Conservation (phyloP, 92 coral and sea anemone species). For the Bergia sp. region DNA sequence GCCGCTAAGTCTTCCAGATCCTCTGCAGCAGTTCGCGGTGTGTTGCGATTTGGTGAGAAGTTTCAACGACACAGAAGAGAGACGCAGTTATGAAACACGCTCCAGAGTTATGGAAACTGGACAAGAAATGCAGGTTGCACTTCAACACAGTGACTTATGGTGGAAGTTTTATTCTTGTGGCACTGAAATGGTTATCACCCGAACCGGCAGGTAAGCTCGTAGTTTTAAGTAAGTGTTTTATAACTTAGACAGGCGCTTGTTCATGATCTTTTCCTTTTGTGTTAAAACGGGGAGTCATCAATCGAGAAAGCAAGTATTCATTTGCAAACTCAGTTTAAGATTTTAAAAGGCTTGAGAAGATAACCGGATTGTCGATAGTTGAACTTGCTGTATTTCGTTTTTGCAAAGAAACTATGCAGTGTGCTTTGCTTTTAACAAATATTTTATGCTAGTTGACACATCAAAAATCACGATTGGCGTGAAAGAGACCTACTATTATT, state of each 20-base stretch:
- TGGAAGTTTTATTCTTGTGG: conserved; percentile 92
- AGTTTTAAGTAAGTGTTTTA: neutral
- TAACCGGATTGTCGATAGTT: neutral
- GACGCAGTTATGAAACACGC: conserved; percentile 38
- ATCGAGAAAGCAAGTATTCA: neutral
- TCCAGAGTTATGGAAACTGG: conserved; percentile 53
- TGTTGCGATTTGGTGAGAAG: conserved; percentile 75
- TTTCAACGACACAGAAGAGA: conserved; percentile 48
- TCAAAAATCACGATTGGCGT: neutral
- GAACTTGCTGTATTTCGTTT: neutral
- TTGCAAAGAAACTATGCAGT: neutral
- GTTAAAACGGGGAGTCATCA: neutral
- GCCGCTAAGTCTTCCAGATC: conserved; percentile 27
- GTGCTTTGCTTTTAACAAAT: neutral
- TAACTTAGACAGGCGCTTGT: neutral
- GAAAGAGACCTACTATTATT: neutral
- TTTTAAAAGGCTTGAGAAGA: neutral
- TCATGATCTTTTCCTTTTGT: neutral
- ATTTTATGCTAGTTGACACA: neutral
- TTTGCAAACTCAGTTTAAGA: neutral
- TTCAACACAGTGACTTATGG: conserved; percentile 88
- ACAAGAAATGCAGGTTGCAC: conserved; percentile 84
- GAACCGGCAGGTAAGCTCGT: conserved; percentile 83
- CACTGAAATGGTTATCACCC: conserved; percentile 87
- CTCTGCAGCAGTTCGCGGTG: conserved; percentile 66